These are phyloP conservation scores for Aphidoletes aphidimyza DNA, from an alignment of 2,888 invertebrate genomes.

Conservation along the genomic window DNA sequence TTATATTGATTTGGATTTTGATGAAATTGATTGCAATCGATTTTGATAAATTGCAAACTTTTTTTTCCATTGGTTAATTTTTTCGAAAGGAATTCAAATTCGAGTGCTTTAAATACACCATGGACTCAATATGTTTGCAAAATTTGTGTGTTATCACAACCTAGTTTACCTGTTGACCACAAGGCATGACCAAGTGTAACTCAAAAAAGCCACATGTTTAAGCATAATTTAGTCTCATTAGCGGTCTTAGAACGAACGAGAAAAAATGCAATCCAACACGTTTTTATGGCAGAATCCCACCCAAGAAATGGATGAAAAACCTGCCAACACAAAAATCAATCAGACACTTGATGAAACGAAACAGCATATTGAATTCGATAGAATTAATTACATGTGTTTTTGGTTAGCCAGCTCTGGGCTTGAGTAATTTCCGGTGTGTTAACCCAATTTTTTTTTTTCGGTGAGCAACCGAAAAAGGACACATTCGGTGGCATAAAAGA, in stretches of 20 bases:
- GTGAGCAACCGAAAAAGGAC: neutral
- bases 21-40: conserved; percentile 1
- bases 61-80: neutral
- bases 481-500: neutral
- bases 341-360: neutral
- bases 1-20: neutral
- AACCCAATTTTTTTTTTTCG: conserved; percentile 39
- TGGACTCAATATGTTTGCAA: too few species aligned
- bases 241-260: conserved; percentile 12
- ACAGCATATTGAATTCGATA: conserved; percentile 47
- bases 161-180: too few species aligned
- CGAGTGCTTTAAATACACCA: too few species aligned
- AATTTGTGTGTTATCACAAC: too few species aligned
- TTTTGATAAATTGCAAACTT: conserved; percentile 36
- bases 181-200: too few species aligned
- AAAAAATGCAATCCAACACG: conserved; percentile 22
- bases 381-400: conserved; percentile 22
- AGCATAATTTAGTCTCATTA: conserved; percentile 8
- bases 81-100: too few species aligned
- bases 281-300: neutral
- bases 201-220: neutral
- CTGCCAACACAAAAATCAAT: neutral
- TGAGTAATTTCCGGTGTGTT: conserved; percentile 33
- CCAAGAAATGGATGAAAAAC: neutral
- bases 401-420: neutral